phyloP scores from a whole-genome alignment of 2,797 vertebrate genomes.

The Pseudomugil gertrudae region DNA sequence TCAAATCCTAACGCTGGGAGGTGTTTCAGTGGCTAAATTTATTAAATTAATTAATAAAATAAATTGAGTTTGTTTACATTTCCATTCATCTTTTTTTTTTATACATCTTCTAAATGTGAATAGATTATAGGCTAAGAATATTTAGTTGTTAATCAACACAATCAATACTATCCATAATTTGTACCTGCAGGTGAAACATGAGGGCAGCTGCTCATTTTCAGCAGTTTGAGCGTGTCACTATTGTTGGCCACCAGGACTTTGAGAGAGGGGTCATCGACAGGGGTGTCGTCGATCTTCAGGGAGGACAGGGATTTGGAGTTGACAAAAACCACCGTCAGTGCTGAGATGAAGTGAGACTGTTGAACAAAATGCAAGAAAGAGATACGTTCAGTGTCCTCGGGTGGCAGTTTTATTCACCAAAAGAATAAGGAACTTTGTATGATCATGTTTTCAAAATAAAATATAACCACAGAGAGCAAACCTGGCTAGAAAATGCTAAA shows the following conservation, averaged over 20 bases:
- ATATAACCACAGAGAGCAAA: not conserved
- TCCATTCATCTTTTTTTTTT: no score
- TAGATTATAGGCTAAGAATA: no score
- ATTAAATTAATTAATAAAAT: no score
- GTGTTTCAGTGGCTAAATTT: not conserved
- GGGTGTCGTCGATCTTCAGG: slow-evolving; percentile 96
- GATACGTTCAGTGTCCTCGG: not conserved
- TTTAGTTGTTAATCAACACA: not conserved
- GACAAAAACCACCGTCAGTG: slow-evolving; percentile 96
- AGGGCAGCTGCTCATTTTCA: slow-evolving; percentile 99
- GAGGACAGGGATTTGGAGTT: slow-evolving; percentile 97
- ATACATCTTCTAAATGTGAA: no score
- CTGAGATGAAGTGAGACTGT: slow-evolving; percentile 97
- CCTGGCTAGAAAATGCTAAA: not conserved
- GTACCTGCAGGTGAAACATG: slow-evolving; percentile 97
- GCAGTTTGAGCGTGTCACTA: slow-evolving; percentile 92
- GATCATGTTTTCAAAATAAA: not conserved
- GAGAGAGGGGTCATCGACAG: slow-evolving; percentile 95
- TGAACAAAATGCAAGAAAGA: slow-evolving; percentile 5
- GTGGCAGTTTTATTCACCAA: not conserved
- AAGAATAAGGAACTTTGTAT: not conserved
- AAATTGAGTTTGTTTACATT: no score
- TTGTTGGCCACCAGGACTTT: slow-evolving; percentile 95
- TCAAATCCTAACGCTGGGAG: not conserved
- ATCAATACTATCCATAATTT: not conserved